Conservation (phyloP, 2,797 vertebrate genomes). For the Poecile montanus region DNA sequence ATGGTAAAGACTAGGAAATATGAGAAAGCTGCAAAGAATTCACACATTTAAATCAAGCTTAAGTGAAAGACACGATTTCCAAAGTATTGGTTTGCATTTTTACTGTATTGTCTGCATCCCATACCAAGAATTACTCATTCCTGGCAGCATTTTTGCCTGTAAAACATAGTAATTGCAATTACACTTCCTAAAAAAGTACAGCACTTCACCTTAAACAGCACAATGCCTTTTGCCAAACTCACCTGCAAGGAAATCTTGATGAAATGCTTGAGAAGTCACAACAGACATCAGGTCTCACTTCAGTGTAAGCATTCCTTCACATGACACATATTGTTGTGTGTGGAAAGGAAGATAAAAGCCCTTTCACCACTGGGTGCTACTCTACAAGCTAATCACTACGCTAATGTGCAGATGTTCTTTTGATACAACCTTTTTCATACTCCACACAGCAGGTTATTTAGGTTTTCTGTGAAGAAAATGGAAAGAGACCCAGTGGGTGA, state of each 20-base stretch:
- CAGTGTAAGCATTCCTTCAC: not conserved
- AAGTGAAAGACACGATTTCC: not conserved
- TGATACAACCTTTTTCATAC: not conserved
- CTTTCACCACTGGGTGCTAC: not conserved
- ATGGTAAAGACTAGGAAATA: not conserved
- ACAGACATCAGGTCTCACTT: not conserved
- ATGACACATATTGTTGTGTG: not conserved
- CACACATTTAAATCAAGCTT: not conserved
- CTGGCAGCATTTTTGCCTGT: not conserved
- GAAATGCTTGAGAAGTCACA: not conserved
- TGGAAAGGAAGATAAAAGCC: slow-evolving; percentile 17
- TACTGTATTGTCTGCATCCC: not conserved
- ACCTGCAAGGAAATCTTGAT: not conserved
- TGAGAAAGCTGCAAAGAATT: not conserved
- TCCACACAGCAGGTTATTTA: not conserved
- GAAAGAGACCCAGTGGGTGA: not conserved
- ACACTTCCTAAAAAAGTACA: not conserved
- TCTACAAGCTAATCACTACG: not conserved
- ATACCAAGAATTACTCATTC: not conserved
- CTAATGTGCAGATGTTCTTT: slow-evolving; percentile 20
- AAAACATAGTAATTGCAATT: not conserved
- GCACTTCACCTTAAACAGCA: not conserved
- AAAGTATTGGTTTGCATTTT: not conserved
- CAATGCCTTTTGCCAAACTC: not conserved
- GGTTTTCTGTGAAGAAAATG: slow-evolving; percentile 29